Conservation (phyloP, 2,113 vertebrate species). For the Xiphophorus maculatus region DNA sequence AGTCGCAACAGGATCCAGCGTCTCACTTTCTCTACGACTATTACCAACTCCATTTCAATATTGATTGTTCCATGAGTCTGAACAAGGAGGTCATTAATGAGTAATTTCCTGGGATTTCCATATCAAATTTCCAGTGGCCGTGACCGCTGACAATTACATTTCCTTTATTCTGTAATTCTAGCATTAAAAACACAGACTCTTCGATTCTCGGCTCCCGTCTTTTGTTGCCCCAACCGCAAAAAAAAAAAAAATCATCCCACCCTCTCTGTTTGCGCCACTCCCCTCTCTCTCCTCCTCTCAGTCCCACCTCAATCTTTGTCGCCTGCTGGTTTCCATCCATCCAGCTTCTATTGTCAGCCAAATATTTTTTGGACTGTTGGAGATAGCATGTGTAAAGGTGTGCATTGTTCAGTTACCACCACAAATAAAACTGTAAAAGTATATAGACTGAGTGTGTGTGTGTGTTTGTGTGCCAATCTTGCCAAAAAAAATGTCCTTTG, state of each 20-base stretch:
- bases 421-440: too few relatives aligned
- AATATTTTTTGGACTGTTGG: too few relatives aligned
- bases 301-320: slow-evolving; percentile 34
- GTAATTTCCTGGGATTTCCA: slow-evolving; percentile 17
- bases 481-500: too few relatives aligned
- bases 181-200: slow-evolving; percentile 61
- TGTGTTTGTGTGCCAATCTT: too few relatives aligned
- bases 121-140: slow-evolving; percentile 29
- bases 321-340: slow-evolving; percentile 56
- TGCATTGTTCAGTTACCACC: too few relatives aligned
- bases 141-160: slow-evolving; percentile 20
- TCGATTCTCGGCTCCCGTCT: slow-evolving; percentile 65
- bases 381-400: too few relatives aligned
- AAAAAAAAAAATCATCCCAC: slow-evolving; percentile 58
- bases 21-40: slow-evolving; percentile 17
- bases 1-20: background rate
- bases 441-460: too few relatives aligned
- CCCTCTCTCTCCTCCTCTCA: slow-evolving; percentile 23
- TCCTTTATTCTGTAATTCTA: slow-evolving; percentile 53
- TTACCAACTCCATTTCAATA: slow-evolving; percentile 40
- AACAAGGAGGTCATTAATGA: slow-evolving; percentile 21
- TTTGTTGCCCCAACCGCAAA: slow-evolving; percentile 77
- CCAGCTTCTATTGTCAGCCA: slow-evolving; percentile 14
- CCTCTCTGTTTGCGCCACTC: slow-evolving; percentile 55
- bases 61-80: slow-evolving; percentile 28